Conservation (phyloP, 2,888 invertebrate genomes). For the Cantharis nigra region DNA sequence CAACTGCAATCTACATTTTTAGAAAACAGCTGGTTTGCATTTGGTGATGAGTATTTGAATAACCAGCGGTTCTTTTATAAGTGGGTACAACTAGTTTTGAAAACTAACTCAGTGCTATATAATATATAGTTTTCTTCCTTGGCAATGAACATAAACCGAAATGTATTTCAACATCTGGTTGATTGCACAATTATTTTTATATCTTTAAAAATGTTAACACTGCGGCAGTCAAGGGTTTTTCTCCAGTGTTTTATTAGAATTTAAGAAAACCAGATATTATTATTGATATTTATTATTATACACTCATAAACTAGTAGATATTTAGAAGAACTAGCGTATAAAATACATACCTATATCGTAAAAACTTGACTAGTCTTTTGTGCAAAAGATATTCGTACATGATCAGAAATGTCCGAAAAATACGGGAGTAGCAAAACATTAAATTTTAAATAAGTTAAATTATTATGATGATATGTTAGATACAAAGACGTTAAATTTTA, state of each 20-base stretch:
- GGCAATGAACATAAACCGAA: conserved; percentile 16
- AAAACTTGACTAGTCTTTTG: neutral
- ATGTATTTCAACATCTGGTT: neutral
- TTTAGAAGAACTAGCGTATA: neutral
- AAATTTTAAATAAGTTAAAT: conserved; percentile 16
- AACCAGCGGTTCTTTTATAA: conserved; percentile 27
- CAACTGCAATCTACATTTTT: conserved; percentile 39
- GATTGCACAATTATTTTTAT: neutral
- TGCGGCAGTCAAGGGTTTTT: neutral
- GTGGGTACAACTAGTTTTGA: conserved; percentile 19
- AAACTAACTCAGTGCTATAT: neutral
- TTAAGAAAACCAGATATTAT: neutral
- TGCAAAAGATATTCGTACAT: neutral
- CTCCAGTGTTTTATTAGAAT: neutral
- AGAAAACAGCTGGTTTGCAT: conserved; percentile 40
- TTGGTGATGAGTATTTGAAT: conserved; percentile 25
- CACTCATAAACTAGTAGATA: neutral
- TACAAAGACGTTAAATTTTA: conserved; percentile 21
- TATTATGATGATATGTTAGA: conserved; percentile 13
- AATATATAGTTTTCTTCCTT: conserved; percentile 16
- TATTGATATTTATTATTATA: neutral
- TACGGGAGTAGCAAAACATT: conserved; percentile 14
- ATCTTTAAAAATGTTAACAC: neutral
- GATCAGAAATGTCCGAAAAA: neutral
- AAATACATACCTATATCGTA: neutral